Evolutionary conservation across 1,140 invertebrate genomes (phyloP).

Genomic region (Sycobia sp.): DNA sequence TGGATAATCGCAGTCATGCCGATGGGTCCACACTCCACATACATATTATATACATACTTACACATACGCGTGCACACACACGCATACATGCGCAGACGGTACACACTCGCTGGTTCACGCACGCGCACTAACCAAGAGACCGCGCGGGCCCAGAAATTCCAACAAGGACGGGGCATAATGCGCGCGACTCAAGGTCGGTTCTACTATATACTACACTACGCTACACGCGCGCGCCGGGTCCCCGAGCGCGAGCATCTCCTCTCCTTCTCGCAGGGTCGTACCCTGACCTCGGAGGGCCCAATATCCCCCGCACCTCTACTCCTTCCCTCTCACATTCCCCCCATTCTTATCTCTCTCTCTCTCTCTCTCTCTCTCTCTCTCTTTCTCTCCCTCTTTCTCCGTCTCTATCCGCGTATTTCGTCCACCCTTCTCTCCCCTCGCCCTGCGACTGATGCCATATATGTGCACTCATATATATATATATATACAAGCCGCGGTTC

Average conservation of each 20-base stretch:
- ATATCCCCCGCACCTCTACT: slow-evolving; percentile 16
- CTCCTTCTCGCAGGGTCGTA: slow-evolving; percentile 49
- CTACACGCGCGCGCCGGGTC: slow-evolving; percentile 46
- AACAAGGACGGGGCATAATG: slow-evolving; percentile 59
- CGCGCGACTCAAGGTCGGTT: slow-evolving; percentile 62
- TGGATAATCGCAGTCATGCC: slow-evolving; percentile 48
- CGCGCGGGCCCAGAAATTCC: slow-evolving; percentile 59
- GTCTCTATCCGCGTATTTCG: slow-evolving; percentile 15
- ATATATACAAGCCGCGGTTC: too few relatives aligned
- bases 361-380: slow-evolving; percentile 20
- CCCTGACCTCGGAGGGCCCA: slow-evolving; percentile 44
- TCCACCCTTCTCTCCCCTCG: slow-evolving; percentile 9
- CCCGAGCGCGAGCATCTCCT: slow-evolving; percentile 28
- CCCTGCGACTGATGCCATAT: background rate
- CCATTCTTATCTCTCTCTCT: background rate
- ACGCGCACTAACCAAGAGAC: too few relatives aligned
- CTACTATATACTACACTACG: slow-evolving; percentile 61
- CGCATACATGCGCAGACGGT: too few relatives aligned
- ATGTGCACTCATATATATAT: too few relatives aligned
- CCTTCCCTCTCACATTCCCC: background rate
- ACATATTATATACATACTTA: too few relatives aligned
- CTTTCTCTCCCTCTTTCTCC: slow-evolving; percentile 15
- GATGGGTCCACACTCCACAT: slow-evolving; percentile 44
- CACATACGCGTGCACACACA: too few relatives aligned
- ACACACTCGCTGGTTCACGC: too few relatives aligned